A percentile compares a stretch with the other conserved stretches of the same genome.
phyloP scores from a whole-genome alignment of 2,888 invertebrate species.

The Phyto melanocephala region DNA sequence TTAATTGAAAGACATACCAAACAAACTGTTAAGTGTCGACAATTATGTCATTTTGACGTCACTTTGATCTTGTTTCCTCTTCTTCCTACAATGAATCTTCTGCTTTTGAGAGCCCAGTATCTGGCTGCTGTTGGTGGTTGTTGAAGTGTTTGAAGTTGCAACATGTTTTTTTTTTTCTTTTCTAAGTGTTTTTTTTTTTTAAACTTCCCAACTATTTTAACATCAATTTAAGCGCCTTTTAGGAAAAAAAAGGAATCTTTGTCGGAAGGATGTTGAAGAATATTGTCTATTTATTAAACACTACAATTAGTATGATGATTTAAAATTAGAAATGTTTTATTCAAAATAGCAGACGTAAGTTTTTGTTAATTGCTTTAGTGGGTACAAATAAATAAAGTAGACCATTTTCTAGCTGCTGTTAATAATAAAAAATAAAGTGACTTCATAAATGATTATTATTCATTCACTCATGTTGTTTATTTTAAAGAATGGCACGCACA shows the following conservation, averaged over 20 bases:
- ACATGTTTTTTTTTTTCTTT: slow-evolving; percentile 38
- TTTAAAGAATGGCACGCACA: too few relatives aligned
- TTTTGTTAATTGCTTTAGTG: not conserved
- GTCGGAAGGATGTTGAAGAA: slow-evolving; percentile 34
- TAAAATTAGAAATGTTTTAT: slow-evolving; percentile 24
- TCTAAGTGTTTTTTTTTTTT: slow-evolving; percentile 43
- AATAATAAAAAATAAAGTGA: too few relatives aligned
- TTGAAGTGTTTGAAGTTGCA: slow-evolving; percentile 1
- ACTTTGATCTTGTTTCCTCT: slow-evolving; percentile 71
- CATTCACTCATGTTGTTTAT: too few relatives aligned
- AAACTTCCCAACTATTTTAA: slow-evolving; percentile 38
- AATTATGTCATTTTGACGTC: slow-evolving; percentile 73
- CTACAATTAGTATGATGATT: not conserved
- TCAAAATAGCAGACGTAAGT: not conserved
- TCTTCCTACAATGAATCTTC: too few relatives aligned
- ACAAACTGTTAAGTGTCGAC: slow-evolving; percentile 74
- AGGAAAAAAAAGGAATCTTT: slow-evolving; percentile 28
- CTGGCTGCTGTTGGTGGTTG: not conserved
- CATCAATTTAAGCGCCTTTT: slow-evolving; percentile 61
- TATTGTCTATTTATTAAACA: not conserved
- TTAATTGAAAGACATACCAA: not conserved
- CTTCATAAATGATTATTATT: too few relatives aligned
- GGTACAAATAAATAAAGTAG: not conserved
- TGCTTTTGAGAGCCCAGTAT: not conserved
- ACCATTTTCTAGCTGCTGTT: not conserved